Base-by-base conservation (phyloP, 2,797 vertebrate species). In the Dicrostonyx torquatus region DNA sequence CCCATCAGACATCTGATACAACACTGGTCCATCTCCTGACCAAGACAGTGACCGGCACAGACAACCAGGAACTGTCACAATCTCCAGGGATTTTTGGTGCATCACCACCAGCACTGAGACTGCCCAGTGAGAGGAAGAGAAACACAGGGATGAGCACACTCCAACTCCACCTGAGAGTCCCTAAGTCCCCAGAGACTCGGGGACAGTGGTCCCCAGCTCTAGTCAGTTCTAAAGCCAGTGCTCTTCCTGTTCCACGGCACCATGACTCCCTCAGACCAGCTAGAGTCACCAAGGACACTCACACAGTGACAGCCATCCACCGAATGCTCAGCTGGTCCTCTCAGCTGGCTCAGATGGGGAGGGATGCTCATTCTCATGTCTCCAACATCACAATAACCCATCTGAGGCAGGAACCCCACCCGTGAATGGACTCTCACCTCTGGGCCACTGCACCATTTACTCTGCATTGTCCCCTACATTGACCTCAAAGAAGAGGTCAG, bases 1-100 rank as follows among this genome's bases (percentile, higher is more conserved):
- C 37, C 53, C 11, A 15, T 58, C 29, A 64, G 77, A 70, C 0
- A 8, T 73, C 7, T 8, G 48, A 45, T 14, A 73, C 15, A 10
- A 29, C 53, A 37, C 22, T 11, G 14, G 64, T 24, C 66, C 29
- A 17, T 1, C 0, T 0, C 87, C 79, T 29, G 2, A 10, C 70
- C n/a, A 14, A 5, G 43, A 60, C 24, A 6, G 37, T 5, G 9
- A 58, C 6, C 24, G 43, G 10, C 22, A 66, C 53, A 68, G 18
- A 11, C 29, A 37, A 12, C 22, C 55, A 72, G 78, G 20, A 31
- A 31, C 17, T 12, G 15, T 53, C 37, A 7, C 1, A 7, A 43
- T 55, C 37, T 55, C 75, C 73, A 43, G 78, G 68, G 79, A 11
- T 13, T 13, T 13, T 7, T 58, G 85, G 4, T 0, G 8, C 62